phyloP scores from a whole-genome alignment of 2,113 vertebrate species.

The Sebastes fasciatus region DNA sequence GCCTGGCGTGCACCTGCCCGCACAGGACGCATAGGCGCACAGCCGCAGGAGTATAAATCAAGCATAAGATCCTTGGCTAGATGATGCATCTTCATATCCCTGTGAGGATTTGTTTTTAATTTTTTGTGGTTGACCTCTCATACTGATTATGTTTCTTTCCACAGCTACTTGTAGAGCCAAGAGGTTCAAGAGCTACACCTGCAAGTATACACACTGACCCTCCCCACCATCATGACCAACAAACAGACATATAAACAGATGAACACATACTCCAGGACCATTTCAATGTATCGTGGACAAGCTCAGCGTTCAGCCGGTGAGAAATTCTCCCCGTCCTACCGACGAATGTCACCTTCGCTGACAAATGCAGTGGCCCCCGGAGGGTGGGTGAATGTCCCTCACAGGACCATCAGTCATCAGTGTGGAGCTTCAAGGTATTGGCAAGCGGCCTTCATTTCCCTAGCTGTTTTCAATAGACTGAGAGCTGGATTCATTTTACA shows the following conservation, averaged over 20 bases:
- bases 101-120: constrained; percentile 76
- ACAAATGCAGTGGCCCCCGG: constrained; percentile 33
- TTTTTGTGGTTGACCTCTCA: constrained; percentile 44
- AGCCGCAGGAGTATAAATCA: too few species aligned
- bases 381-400: constrained; percentile 30
- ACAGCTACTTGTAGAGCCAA: constrained; percentile 61
- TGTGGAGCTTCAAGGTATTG: constrained; percentile 57
- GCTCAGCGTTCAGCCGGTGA: not conserved
- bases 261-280: constrained; percentile 10
- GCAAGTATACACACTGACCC: not conserved
- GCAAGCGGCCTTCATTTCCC: constrained; percentile 64
- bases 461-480: constrained; percentile 65
- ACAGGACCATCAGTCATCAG: constrained; percentile 50
- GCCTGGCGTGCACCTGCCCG: too few species aligned
- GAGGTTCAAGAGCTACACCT: constrained; percentile 33
- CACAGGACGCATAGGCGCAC: too few species aligned
- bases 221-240: not conserved
- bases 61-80: constrained; percentile 6
- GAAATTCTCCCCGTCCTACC: constrained; percentile 4
- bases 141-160: constrained; percentile 51
- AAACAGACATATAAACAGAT: constrained; percentile 3
- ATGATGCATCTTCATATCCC: constrained; percentile 30
- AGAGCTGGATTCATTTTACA: constrained; percentile 63
- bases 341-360: constrained; percentile 33
- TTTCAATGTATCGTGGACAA: constrained; percentile 20